Conservation (phyloP, 2,888 invertebrate species). For the Acanthoscelides obtectus region DNA sequence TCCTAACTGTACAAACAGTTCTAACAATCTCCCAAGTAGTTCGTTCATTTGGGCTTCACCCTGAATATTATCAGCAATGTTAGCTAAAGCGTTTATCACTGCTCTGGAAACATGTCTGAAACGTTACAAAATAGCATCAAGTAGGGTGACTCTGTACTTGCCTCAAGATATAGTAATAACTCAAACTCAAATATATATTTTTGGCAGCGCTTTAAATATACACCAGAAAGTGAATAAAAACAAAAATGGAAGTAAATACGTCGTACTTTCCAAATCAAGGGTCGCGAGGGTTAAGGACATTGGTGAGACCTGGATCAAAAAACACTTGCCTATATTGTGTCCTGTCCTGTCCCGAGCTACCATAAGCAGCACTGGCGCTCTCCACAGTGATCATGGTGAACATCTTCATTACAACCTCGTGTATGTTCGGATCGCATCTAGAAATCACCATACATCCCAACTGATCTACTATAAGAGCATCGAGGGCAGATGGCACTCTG, state of each 20-base stretch:
- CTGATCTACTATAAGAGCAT: constrained; percentile 94
- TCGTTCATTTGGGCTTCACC: constrained; percentile 83
- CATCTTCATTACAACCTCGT: constrained; percentile 97
- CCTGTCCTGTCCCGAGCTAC: constrained; percentile 57
- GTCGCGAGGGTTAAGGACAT: no score
- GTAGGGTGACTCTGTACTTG: neutral
- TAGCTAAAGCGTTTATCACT: constrained; percentile 93
- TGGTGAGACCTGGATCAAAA: no score
- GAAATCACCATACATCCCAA: constrained; percentile 97
- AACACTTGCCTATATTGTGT: constrained; percentile 39
- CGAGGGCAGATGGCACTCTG: constrained; percentile 86
- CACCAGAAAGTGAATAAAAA: no score
- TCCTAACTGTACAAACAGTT: constrained; percentile 96
- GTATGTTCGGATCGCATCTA: constrained; percentile 76
- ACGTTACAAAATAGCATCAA: constrained; percentile 6
- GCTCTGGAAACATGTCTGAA: constrained; percentile 84
- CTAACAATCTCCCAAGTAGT: constrained; percentile 81
- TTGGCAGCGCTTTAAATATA: no score
- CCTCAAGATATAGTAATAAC: no score
- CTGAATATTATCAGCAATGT: constrained; percentile 91
- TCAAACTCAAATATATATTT: no score
- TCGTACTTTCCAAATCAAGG: no score
- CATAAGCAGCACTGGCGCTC: constrained; percentile 75
- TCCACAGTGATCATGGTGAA: constrained; percentile 94
- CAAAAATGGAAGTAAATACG: no score